A percentile compares a stretch with the other conserved stretches of the same genome.
These are phyloP conservation scores for Sapayoa aenigma DNA, from an alignment of 2,113 vertebrate species.

Conservation along the genomic window DNA sequence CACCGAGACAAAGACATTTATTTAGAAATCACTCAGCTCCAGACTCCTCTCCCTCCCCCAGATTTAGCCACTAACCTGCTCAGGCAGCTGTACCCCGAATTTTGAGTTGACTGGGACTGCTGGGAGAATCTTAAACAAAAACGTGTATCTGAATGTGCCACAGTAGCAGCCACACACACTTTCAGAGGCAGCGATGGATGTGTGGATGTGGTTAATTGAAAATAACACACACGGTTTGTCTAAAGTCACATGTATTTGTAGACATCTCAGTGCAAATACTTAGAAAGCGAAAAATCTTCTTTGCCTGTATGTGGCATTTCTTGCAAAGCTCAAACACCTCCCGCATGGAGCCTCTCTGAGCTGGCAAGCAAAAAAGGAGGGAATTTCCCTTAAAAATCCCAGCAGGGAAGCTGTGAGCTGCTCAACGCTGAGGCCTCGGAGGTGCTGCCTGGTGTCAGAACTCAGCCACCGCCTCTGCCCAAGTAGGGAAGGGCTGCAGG, in stretches of 20 bases:
- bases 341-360: neutral
- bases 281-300: neutral
- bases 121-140: neutral
- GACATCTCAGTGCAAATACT: rapidly evolving
- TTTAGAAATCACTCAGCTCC: neutral
- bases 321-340: neutral
- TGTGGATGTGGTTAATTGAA: rapidly evolving
- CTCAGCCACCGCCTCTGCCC: rapidly evolving
- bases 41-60: neutral
- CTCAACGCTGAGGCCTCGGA: rapidly evolving
- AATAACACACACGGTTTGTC: rapidly evolving
- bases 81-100: neutral
- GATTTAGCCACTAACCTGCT: neutral
- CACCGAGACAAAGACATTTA: neutral
- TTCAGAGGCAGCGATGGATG: rapidly evolving
- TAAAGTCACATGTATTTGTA: rapidly evolving
- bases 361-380: neutral
- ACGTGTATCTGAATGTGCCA: rapidly evolving
- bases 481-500: rapidly evolving
- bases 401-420: neutral
- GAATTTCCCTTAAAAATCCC: neutral
- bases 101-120: rapidly evolving
- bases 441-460: neutral
- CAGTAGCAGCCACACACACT: rapidly evolving
- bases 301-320: rapidly evolving